These are phyloP conservation scores for Hydrotaea cyrtoneurina DNA, from an alignment of 2,888 invertebrate genomes.

Conservation along the genomic window DNA sequence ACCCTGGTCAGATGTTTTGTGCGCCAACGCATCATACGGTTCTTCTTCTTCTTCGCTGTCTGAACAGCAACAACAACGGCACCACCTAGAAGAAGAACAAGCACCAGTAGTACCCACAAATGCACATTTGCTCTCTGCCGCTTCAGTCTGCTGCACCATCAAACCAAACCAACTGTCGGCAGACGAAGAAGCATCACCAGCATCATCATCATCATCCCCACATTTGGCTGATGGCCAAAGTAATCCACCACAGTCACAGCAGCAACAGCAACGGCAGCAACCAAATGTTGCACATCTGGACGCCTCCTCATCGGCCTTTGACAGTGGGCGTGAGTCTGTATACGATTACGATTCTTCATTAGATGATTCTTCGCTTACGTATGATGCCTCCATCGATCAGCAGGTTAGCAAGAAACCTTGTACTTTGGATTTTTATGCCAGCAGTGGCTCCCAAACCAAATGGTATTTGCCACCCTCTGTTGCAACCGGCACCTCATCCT, in stretches of 20 bases:
- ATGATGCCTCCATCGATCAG: slow-evolving; percentile 42
- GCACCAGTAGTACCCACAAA: slow-evolving; percentile 23
- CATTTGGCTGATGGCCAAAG: slow-evolving; percentile 56
- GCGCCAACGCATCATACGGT: slow-evolving; percentile 64
- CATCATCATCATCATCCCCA: slow-evolving; percentile 4
- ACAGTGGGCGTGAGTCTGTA: slow-evolving; percentile 77
- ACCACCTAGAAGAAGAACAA: slow-evolving; percentile 28
- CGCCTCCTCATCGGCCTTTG: slow-evolving; percentile 66
- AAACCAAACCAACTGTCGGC: background rate
- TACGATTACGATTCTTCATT: slow-evolving; percentile 72
- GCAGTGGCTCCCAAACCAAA: slow-evolving; percentile 73
- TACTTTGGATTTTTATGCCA: slow-evolving; percentile 70
- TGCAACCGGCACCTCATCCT: slow-evolving; percentile 44
- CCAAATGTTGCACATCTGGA: slow-evolving; percentile 61
- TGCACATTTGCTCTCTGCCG: slow-evolving; percentile 28
- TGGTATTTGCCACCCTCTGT: slow-evolving; percentile 73
- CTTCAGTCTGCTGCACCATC: background rate
- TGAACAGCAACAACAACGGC: slow-evolving; percentile 34
- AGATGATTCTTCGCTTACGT: slow-evolving; percentile 53
- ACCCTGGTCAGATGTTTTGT: slow-evolving; percentile 63
- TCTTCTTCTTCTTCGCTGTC: slow-evolving; percentile 17
- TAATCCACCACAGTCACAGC: slow-evolving; percentile 55
- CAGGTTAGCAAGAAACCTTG: slow-evolving; percentile 65
- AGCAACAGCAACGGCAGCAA: slow-evolving; percentile 52
- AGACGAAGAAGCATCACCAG: slow-evolving; percentile 7